A percentile compares a stretch with the other conserved stretches of the same genome.
Conservation (phyloP, 2,113 vertebrate genomes). For the Embiotoca jacksoni region DNA sequence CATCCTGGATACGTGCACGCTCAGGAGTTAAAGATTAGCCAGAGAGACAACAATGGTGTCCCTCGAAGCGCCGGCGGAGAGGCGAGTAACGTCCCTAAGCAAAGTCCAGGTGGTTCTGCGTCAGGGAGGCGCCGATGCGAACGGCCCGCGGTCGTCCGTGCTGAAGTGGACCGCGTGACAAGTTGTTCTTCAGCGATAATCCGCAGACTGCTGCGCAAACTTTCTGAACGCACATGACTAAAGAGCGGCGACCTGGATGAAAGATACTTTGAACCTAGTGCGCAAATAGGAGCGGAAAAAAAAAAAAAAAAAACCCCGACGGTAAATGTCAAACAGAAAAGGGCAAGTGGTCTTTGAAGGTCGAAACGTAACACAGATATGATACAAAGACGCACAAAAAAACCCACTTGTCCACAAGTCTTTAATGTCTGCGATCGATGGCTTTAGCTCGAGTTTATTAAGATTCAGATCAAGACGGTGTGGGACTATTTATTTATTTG, state of each 20-base stretch:
- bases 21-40: conserved; percentile 58
- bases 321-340: conserved; percentile 36
- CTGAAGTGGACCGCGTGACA: conserved; percentile 6
- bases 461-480: no score
- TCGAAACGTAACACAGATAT: background rate
- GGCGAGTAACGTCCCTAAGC: conserved; percentile 33
- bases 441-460: no score
- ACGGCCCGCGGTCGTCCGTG: conserved; percentile 1
- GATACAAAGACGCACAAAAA: background rate
- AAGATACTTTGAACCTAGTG: conserved; percentile 42
- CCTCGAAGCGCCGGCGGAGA: conserved; percentile 10
- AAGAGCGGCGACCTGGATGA: conserved; percentile 58
- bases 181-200: conserved; percentile 51
- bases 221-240: conserved; percentile 35
- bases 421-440: background rate
- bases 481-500: no score
- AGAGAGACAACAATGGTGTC: conserved; percentile 22
- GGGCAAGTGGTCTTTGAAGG: background rate
- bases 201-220: conserved; percentile 33
- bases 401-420: background rate
- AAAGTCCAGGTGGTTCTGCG: conserved; percentile 27
- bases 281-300: conserved; percentile 14
- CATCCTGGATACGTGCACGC: background rate
- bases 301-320: background rate
- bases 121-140: conserved; percentile 6